Evolutionary conservation across 2,113 vertebrate species (phyloP).

Genomic region (Narcine bancroftii): DNA sequence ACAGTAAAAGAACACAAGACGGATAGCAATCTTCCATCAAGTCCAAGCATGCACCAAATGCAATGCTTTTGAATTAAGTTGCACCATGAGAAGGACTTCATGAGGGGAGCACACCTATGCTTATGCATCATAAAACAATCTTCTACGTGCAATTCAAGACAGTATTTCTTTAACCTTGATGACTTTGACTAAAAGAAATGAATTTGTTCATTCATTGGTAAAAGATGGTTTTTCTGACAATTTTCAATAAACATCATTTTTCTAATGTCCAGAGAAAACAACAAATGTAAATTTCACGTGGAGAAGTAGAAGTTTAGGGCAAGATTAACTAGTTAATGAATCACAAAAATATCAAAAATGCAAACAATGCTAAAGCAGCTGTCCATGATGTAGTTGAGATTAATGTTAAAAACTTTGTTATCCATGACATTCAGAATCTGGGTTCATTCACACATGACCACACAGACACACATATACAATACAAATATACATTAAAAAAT

Average conservation of each 20-base stretch:
- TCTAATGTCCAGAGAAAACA: too few relatives aligned
- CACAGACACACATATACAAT: too few relatives aligned
- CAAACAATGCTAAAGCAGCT: neutral
- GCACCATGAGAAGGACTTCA: neutral
- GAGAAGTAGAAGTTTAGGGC: too few relatives aligned
- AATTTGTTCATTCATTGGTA: neutral
- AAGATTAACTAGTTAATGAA: too few relatives aligned
- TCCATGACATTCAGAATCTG: too few relatives aligned
- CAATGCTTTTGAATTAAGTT: neutral
- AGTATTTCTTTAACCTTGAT: neutral
- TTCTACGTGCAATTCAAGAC: neutral
- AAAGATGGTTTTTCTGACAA: too few relatives aligned
- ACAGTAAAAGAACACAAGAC: neutral
- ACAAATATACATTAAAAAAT: too few relatives aligned
- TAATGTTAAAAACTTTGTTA: neutral
- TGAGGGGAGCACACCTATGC: neutral
- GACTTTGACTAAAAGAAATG: neutral
- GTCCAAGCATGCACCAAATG: neutral
- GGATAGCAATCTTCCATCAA: neutral
- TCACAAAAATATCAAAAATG: neutral
- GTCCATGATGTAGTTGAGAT: neutral
- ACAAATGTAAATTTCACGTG: neutral
- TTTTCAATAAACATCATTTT: too few relatives aligned
- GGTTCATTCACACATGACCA: too few relatives aligned
- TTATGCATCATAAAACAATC: neutral